Conservation (phyloP, 2,888 invertebrate genomes). For the Serripes groenlandicus region DNA sequence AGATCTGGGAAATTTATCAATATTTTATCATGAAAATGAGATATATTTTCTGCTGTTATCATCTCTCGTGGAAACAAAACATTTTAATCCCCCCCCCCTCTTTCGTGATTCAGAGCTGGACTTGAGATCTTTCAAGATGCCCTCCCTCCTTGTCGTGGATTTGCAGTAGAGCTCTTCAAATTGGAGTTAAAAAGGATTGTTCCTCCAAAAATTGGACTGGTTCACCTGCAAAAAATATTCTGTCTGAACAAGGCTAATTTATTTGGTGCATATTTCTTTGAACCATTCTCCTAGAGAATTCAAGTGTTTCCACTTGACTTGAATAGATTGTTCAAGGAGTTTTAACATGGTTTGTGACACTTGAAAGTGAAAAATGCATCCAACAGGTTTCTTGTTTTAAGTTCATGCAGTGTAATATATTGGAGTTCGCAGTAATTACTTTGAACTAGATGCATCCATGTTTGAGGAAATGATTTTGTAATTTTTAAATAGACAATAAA, state of each 20-base stretch:
- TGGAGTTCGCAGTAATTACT: not conserved
- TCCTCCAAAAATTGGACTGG: slow-evolving; percentile 9
- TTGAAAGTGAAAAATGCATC: slow-evolving; percentile 25
- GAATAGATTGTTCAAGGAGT: slow-evolving; percentile 8
- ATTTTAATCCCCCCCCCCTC: slow-evolving; percentile 29
- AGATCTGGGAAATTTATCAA: slow-evolving; percentile 59
- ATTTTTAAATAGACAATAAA: too few relatives aligned
- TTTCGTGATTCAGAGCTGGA: not conserved
- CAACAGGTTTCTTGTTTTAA: not conserved
- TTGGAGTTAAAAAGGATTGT: slow-evolving; percentile 36
- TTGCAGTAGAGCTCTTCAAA: slow-evolving; percentile 36
- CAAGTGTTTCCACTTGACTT: slow-evolving; percentile 34
- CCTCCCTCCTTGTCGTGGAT: not conserved
- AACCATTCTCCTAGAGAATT: slow-evolving; percentile 18
- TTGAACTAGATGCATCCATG: slow-evolving; percentile 3
- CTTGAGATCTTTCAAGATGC: not conserved
- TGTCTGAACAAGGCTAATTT: slow-evolving; percentile 8
- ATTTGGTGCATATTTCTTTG: slow-evolving; percentile 30
- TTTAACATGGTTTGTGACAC: slow-evolving; percentile 21
- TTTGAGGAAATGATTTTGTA: too few relatives aligned
- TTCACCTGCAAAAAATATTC: slow-evolving; percentile 24
- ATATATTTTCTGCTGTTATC: slow-evolving; percentile 57
- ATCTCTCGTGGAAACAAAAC: slow-evolving; percentile 44
- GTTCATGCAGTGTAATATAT: not conserved
- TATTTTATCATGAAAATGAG: slow-evolving; percentile 60